Evolutionary conservation across 2,888 invertebrate species (phyloP).

Genomic region (Ischnus inquisitorius): DNA sequence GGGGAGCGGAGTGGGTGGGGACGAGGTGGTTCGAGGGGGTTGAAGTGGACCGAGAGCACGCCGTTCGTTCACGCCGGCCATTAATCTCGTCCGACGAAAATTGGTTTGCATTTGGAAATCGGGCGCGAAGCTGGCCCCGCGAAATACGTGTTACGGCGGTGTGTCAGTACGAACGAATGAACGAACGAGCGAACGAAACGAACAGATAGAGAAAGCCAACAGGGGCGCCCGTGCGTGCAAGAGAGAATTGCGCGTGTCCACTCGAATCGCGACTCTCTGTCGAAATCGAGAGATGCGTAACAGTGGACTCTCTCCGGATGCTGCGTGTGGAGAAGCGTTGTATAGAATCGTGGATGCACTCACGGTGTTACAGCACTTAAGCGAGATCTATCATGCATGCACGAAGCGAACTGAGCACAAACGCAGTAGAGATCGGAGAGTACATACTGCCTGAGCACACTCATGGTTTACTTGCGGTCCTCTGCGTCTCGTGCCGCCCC

Average conservation of each 20-base stretch:
- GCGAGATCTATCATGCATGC: constrained; percentile 30
- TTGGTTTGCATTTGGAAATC: constrained; percentile 81
- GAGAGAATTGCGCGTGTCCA: constrained; percentile 20
- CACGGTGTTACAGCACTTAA: constrained; percentile 16
- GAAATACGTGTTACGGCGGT: constrained; percentile 52
- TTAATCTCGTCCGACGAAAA: constrained; percentile 80
- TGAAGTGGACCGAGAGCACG: constrained; percentile 60
- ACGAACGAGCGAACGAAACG: constrained; percentile 3
- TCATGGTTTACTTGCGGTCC: constrained; percentile 12
- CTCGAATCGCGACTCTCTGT: constrained; percentile 28
- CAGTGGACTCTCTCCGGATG: not conserved
- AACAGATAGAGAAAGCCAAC: constrained; percentile 5
- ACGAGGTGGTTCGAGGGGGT: constrained; percentile 23
- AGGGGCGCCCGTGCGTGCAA: not conserved
- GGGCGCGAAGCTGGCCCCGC: constrained; percentile 57
- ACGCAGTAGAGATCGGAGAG: constrained; percentile 20
- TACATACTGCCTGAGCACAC: constrained; percentile 1
- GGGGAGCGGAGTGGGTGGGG: constrained; percentile 34
- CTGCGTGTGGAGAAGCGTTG: constrained; percentile 6
- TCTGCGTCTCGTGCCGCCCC: not conserved
- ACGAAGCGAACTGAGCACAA: not conserved
- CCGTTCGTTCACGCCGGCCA: constrained; percentile 77
- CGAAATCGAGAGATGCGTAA: constrained; percentile 23
- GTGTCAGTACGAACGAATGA: constrained; percentile 49
- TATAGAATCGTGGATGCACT: constrained; percentile 11